Base-by-base conservation (phyloP, 1,140 invertebrate genomes). In the Doryteuthis pealeii region DNA sequence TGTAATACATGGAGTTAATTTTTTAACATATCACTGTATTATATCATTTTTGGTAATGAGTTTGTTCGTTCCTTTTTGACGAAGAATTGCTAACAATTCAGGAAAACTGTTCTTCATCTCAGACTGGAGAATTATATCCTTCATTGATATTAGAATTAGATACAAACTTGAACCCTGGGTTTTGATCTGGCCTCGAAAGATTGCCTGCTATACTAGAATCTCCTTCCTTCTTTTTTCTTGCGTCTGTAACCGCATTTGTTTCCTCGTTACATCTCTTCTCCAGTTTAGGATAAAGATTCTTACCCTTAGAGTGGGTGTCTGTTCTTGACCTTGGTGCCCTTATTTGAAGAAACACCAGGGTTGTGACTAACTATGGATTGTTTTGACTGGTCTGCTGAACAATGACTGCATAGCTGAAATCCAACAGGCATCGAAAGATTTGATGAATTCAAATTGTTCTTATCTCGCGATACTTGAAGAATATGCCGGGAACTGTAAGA, bases 21-120 rank as follows among this genome's bases (percentile, higher is more conserved):
- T 70, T 80, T 79, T 12, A 83, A 71, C 15, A 82, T 78, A 26
- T 82, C 79, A 78, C 81, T 83, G 73, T 83, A 85, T n/a, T n/a
- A n/a, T 73, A 18, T 72, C 69, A 68, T 69, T 30, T 40, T 70
- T 43, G 40, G 15, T 26, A 32, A 14, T 54, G 31, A 28, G 28
- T 68, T 43, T 15, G 26, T 32, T 6, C 33, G 32, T 18, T 15
- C 28, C 22, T 70, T 43, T 12, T 66, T 26, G 22, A 71, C 72
- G 62, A 26, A 40, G 22, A n/a, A 74, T 40, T n/a, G 45, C 40
- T 26, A 75, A 45, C 62, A 83, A 65, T 30, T 83, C 78, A 2
- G 83, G 83, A 71, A n/a, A 86, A 84, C 74, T 86, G 83, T 26
- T 80, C 78, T 31, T 83, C 82, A 74, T 85, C 83, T 86, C 83